Evolutionary conservation across 30 jellyfish, hydroid and myxozoan species (phyloP).

Genomic region (Nemopilema nomurai): DNA sequence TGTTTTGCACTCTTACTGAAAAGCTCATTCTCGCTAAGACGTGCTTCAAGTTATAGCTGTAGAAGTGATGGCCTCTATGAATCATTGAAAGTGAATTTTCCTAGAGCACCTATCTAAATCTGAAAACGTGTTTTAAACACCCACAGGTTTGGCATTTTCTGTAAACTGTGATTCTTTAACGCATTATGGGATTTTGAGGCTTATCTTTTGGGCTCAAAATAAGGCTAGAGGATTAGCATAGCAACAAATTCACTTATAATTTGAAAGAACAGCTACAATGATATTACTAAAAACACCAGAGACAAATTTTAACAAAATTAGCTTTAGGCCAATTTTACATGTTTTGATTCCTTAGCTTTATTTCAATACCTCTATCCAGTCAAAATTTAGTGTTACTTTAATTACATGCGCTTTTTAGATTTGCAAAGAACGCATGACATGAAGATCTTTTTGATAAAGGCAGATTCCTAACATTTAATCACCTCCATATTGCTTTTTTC

Average conservation of each 20-base stretch:
- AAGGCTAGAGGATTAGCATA: neutral
- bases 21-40: neutral
- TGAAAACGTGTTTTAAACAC: neutral
- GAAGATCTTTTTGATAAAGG: neutral
- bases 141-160: neutral
- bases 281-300: neutral
- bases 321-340: neutral
- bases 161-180: neutral
- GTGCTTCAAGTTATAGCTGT: neutral
- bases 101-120: neutral
- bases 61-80: neutral
- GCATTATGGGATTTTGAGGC: neutral
- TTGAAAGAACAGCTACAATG: neutral
- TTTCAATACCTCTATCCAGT: neutral
- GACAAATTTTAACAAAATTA: neutral
- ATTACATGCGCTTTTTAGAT: too few relatives aligned
- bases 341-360: neutral
- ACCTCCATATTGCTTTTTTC: too few relatives aligned
- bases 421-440: too few relatives aligned
- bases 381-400: neutral
- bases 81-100: neutral
- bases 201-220: neutral
- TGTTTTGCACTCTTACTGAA: too few relatives aligned
- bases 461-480: neutral
- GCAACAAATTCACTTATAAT: neutral